A percentile compares a stretch with the other conserved stretches of the same genome.
Conservation (phyloP, 2,797 vertebrate species). For the Graptemys geographica region DNA sequence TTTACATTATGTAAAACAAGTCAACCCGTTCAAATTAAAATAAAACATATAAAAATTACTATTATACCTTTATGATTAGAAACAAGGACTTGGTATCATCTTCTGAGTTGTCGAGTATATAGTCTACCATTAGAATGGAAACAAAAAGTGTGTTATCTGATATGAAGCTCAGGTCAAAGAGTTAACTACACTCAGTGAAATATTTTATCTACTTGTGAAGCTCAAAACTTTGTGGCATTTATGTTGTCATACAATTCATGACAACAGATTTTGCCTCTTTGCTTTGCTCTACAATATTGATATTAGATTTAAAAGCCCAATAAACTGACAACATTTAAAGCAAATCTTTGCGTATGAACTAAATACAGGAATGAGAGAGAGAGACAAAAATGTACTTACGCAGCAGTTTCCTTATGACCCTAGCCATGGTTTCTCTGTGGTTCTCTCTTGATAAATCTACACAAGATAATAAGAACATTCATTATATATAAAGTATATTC, state of each 20-base stretch:
- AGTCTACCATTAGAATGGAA: slow-evolving; percentile 81
- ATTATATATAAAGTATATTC: background rate
- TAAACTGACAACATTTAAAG: background rate
- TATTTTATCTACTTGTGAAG: slow-evolving; percentile 19
- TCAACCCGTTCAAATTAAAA: background rate
- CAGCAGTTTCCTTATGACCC: slow-evolving; percentile 91
- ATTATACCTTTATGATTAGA: slow-evolving; percentile 94
- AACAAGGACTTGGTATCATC: slow-evolving; percentile 99
- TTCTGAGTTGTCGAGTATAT: slow-evolving; percentile 94
- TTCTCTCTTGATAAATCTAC: slow-evolving; percentile 92
- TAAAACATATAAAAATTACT: slow-evolving; percentile 18
- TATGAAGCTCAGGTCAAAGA: background rate
- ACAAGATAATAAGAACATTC: slow-evolving; percentile 3
- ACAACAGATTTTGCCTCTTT: background rate
- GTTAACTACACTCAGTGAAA: background rate
- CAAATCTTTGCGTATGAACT: background rate
- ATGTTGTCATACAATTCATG: background rate
- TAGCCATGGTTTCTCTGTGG: slow-evolving; percentile 91
- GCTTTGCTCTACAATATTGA: background rate
- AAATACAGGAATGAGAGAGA: background rate
- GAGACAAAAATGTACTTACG: slow-evolving; percentile 85
- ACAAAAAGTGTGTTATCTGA: background rate
- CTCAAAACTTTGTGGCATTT: background rate
- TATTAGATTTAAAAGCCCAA: background rate
- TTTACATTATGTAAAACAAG: slow-evolving; percentile 24